Percentiles rank a stretch among this genome's conserved stretches.
Evolutionary conservation across 2,797 vertebrate species (phyloP).

Genomic region (Eurystomus glaucurus): DNA sequence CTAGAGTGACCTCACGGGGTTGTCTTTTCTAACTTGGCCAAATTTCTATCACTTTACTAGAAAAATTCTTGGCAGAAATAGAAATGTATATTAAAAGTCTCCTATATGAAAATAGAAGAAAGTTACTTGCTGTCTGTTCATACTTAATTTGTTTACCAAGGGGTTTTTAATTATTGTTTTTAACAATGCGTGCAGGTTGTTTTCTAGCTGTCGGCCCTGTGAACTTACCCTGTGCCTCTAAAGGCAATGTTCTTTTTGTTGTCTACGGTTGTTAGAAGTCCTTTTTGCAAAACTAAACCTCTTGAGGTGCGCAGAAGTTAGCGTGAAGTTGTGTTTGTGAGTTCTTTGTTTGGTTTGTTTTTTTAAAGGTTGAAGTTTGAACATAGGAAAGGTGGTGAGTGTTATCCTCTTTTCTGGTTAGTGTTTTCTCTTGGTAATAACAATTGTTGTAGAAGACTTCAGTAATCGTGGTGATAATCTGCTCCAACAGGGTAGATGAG

Average conservation of each 20-base stretch:
- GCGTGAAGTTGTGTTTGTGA: neutral
- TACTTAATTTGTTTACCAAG: neutral
- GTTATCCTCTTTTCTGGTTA: neutral
- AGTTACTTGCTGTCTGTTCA: neutral
- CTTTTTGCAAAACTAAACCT: neutral
- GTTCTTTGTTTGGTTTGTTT: neutral
- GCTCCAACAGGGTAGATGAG: neutral
- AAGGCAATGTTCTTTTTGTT: neutral
- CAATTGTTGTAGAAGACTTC: neutral
- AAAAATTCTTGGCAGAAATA: neutral
- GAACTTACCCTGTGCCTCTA: neutral
- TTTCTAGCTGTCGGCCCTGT: neutral
- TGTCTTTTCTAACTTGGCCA: neutral
- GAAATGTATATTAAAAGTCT: neutral
- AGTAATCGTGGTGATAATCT: neutral
- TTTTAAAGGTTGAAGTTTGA: neutral
- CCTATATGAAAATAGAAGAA: neutral
- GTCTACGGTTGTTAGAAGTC: neutral
- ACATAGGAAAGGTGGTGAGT: neutral
- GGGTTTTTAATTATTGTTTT: neutral
- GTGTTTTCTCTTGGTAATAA: neutral
- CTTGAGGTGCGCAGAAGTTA: neutral
- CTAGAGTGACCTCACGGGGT: neutral
- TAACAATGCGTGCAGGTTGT: neutral
- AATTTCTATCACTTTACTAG: neutral